Conservation (phyloP, 1,140 invertebrate species). For the Eulimnadia texana region DNA sequence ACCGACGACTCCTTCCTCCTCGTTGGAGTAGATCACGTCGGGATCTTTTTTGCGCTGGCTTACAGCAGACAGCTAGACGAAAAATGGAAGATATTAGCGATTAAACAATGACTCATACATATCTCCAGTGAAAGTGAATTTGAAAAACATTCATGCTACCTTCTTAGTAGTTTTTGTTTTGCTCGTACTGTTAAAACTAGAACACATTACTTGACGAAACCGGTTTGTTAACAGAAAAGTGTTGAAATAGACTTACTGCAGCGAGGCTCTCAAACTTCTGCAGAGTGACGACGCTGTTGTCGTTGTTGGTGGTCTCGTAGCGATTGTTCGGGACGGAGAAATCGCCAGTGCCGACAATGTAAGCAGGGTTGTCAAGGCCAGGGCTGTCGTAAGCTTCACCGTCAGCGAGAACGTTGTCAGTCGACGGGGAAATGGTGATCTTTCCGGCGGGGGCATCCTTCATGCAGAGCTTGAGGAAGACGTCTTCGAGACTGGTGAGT, state of each 20-base stretch:
- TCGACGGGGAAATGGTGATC: not conserved
- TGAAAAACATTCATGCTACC: too few relatives aligned
- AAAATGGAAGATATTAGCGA: not conserved
- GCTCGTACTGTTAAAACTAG: too few relatives aligned
- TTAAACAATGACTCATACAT: not conserved
- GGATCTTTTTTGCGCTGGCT: conserved; percentile 48
- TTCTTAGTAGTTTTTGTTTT: too few relatives aligned
- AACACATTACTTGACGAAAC: too few relatives aligned
- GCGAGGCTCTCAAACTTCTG: not conserved
- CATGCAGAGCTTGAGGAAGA: conserved; percentile 82
- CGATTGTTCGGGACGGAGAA: not conserved
- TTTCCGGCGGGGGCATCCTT: conserved; percentile 25
- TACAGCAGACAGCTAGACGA: not conserved
- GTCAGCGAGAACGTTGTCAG: not conserved
- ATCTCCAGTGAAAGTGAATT: not conserved
- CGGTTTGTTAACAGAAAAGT: too few relatives aligned
- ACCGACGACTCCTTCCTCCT: conserved; percentile 59
- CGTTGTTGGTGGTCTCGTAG: not conserved
- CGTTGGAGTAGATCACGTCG: conserved; percentile 63
- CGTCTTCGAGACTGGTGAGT: conserved; percentile 74
- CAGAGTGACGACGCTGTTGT: not conserved
- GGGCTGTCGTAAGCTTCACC: not conserved
- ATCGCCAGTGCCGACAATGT: not conserved
- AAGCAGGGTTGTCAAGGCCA: conserved; percentile 12
- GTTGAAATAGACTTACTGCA: not conserved